These are phyloP conservation scores for Notiomystis cincta DNA, from an alignment of 2,113 vertebrate genomes.

Conservation along the genomic window DNA sequence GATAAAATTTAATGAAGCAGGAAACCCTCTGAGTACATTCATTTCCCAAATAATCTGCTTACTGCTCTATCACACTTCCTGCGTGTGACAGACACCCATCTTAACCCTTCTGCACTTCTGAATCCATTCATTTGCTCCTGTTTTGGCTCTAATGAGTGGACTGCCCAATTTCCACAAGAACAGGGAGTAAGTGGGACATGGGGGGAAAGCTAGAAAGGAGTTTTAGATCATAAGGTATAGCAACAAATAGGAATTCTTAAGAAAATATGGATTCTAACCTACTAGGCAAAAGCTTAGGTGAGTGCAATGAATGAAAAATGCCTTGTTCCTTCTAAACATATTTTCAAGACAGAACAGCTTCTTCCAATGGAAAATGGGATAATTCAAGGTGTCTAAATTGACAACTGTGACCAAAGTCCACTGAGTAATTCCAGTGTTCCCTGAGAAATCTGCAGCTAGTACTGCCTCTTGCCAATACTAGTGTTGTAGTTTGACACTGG, in stretches of 20 bases:
- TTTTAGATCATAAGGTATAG: not conserved
- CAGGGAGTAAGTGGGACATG: not conserved
- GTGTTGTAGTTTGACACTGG: too few species aligned
- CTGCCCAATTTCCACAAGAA: not conserved
- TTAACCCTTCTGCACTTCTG: not conserved
- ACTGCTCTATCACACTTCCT: not conserved
- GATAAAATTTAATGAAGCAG: not conserved
- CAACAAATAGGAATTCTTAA: not conserved
- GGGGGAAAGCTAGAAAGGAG: not conserved
- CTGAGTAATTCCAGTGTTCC: not conserved
- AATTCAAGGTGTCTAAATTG: not conserved
- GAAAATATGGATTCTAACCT: not conserved
- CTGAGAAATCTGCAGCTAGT: not conserved
- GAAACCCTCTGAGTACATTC: not conserved
- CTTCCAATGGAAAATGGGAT: not conserved
- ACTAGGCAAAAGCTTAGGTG: not conserved
- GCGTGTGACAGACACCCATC: not conserved
- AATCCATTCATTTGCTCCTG: not conserved
- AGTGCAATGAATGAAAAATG: not conserved
- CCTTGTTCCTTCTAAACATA: not conserved
- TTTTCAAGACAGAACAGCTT: not conserved
- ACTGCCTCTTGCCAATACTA: not conserved
- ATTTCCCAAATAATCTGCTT: not conserved
- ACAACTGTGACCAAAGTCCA: not conserved
- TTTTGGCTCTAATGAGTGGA: not conserved